Evolutionary conservation across 2,797 vertebrate genomes (phyloP), one percentile per base, ranked within the genome.

Genomic region (Heliangelus exortis): DNA sequence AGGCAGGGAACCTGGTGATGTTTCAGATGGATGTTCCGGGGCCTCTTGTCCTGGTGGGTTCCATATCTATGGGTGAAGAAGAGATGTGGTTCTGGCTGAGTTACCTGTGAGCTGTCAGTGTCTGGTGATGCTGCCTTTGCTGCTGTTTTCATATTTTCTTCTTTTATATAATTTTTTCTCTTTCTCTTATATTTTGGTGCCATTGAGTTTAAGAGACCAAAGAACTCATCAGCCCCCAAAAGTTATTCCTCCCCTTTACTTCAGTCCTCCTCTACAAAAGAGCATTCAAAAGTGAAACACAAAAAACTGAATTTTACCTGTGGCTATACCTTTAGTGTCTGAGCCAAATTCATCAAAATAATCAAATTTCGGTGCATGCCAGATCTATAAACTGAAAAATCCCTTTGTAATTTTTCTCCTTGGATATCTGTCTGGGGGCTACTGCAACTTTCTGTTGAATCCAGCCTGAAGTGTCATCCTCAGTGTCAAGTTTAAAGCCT

Each of bases 341-440:
- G 71, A 95, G 94, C 79, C 93, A 96, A 94, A 91, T 78, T 92
- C 66, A 91, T 91, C 78, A 83, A 91, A 94, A 95, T 59, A 92
- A 96, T 89, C 95, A 89, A 83, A 73, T 28, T 88, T 93, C 81
- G 22, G 41, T 59, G 6, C 0, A 0, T 92, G 71, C 61, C 85
- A 93, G 79, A 93, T 88, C 61, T 74, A 47, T 85, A 80, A 16
- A 31, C 82, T 63, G 66, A 80, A 93, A 93, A 95, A 89, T 55
- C 61, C 6, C 67, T 91, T 93, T 85, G 59, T 87, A 77, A 78
- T 58, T 65, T 43, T 48, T 29, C 28, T 18, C 23, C 41, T 79
- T 88, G 33, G 2, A 8, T 84, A 7, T 67, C 63, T 84, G 15
- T 88, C 83, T 77, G 71, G 59, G 10, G 45, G 55, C 55, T 31